Evolutionary conservation across 2,113 vertebrate species (phyloP).

Genomic region (Aldabrachelys gigantea): DNA sequence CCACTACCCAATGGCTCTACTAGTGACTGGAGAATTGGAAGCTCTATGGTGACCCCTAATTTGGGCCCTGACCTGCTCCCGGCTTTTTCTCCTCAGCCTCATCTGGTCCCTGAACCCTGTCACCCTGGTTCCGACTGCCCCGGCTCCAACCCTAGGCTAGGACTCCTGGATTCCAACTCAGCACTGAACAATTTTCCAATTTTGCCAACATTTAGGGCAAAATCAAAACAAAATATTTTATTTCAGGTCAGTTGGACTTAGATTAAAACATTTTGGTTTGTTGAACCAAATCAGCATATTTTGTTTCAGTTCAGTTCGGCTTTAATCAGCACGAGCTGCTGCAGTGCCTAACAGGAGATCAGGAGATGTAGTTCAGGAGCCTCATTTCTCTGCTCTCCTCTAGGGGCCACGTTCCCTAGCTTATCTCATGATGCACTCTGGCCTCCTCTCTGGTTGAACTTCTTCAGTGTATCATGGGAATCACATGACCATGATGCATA

Average conservation of each 20-base stretch:
- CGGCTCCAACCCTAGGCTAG: not conserved
- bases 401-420: not conserved
- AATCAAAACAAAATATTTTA: not conserved
- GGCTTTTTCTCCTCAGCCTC: not conserved
- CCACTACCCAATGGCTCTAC: not conserved
- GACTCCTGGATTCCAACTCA: not conserved
- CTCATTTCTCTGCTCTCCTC: not conserved
- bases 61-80: not conserved
- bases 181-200: not conserved
- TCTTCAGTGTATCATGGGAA: accelerated
- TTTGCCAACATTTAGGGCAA: not conserved
- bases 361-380: not conserved
- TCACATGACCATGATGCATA: not conserved
- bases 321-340: not conserved
- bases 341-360: not conserved
- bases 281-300: not conserved
- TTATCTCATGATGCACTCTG: not conserved
- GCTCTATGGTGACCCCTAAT: not conserved
- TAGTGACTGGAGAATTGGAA: not conserved
- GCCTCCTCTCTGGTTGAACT: not conserved
- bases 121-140: not conserved
- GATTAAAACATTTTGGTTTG: not conserved
- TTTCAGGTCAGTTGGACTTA: not conserved
- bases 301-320: not conserved
- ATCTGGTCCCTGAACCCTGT: not conserved